Conservation (phyloP, 2,797 vertebrate species). For the Falco biarmicus region DNA sequence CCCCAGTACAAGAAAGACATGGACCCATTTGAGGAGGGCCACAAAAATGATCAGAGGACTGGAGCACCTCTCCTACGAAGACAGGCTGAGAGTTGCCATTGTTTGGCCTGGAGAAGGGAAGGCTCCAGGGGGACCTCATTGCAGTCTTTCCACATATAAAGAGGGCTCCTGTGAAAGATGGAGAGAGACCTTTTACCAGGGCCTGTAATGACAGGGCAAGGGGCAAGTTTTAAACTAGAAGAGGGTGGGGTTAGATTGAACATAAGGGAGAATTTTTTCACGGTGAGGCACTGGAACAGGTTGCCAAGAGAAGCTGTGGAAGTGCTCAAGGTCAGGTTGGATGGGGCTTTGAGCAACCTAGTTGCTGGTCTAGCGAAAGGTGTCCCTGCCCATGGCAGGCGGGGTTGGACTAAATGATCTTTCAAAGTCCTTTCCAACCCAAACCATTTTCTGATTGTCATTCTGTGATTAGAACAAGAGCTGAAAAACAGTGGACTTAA, state of each 20-base stretch:
- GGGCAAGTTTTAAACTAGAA: not conserved
- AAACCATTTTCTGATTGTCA: not conserved
- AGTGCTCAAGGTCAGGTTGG: not conserved
- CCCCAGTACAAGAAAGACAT: too few species aligned
- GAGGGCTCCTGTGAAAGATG: not conserved
- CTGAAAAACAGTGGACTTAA: not conserved
- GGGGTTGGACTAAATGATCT: not conserved
- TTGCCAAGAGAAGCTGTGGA: not conserved
- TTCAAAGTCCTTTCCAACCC: not conserved
- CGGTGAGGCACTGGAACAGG: not conserved
- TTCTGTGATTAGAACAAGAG: not conserved
- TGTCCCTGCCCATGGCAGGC: not conserved
- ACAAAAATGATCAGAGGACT: not conserved
- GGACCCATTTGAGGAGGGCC: too few species aligned
- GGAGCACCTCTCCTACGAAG: not conserved
- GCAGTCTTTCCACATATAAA: not conserved
- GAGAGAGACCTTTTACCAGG: not conserved
- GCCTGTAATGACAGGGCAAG: not conserved
- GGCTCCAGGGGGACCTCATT: not conserved
- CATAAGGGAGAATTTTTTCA: not conserved
- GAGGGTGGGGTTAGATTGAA: not conserved
- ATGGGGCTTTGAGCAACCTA: not conserved
- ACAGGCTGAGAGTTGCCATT: not conserved
- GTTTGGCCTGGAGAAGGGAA: not conserved
- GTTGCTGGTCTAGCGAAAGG: not conserved